Conservation (phyloP, 1,140 invertebrate species). For the Pteromalus puparum region DNA sequence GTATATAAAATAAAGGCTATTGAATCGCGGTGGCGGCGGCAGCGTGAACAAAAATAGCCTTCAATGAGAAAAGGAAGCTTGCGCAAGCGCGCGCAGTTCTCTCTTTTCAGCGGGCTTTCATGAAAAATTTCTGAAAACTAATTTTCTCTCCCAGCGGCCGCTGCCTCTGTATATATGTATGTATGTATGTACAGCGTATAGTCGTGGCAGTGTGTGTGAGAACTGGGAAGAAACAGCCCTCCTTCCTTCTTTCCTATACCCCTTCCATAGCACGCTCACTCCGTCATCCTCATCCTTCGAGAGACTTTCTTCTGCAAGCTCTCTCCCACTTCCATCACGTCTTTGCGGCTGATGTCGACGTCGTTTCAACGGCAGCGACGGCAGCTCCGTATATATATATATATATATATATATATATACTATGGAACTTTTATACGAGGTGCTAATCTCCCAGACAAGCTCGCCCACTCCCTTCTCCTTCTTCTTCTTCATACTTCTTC, state of each 20-base stretch:
- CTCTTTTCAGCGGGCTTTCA: conserved; percentile 68
- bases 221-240: conserved; percentile 56
- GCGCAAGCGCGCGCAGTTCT: conserved; percentile 69
- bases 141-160: conserved; percentile 60
- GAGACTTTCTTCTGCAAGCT: conserved; percentile 26
- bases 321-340: conserved; percentile 44
- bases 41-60: conserved; percentile 70
- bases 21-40: conserved; percentile 60
- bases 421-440: conserved; percentile 74
- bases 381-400: too few relatives aligned
- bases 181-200: background rate
- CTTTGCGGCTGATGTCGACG: conserved; percentile 40
- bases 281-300: conserved; percentile 37
- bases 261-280: background rate
- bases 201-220: background rate
- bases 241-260: conserved; percentile 24
- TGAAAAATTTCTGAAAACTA: conserved; percentile 75
- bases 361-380: background rate
- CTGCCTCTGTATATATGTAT: background rate
- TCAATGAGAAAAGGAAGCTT: conserved; percentile 73
- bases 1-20: conserved; percentile 73
- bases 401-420: conserved; percentile 45
- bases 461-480: conserved; percentile 56
- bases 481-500: background rate
- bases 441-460: conserved; percentile 75